Evolutionary conservation across 2,113 vertebrate species (phyloP).

Genomic region (Genyomyrus donnyi): DNA sequence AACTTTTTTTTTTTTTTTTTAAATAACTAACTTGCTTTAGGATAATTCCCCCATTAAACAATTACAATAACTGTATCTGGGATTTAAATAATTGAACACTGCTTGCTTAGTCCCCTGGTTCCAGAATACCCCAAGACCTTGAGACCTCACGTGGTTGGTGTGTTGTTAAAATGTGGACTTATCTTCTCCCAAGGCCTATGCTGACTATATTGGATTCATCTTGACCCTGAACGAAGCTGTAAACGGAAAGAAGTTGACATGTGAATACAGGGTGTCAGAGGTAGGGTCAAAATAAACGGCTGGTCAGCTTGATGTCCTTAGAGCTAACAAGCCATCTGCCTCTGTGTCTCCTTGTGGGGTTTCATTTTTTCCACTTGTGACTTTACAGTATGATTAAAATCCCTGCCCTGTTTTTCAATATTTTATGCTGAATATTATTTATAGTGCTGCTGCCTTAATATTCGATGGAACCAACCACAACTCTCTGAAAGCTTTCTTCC

Average conservation of each 20-base stretch:
- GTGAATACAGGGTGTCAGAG: conserved; percentile 83
- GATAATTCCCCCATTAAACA: neutral
- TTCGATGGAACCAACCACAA: neutral
- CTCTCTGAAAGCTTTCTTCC: neutral
- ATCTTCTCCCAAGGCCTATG: conserved; percentile 67
- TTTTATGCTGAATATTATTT: neutral
- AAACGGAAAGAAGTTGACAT: conserved; percentile 83
- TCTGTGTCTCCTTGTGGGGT: neutral
- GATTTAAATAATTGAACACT: neutral
- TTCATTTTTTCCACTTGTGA: neutral
- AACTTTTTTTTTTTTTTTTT: neutral
- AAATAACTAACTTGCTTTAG: neutral
- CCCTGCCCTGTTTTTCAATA: neutral
- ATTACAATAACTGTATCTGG: neutral
- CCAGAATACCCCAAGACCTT: neutral
- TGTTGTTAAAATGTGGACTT: neutral
- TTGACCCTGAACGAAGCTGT: conserved; percentile 85
- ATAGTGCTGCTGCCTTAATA: neutral
- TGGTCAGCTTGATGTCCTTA: neutral
- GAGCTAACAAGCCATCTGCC: neutral
- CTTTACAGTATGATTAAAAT: neutral
- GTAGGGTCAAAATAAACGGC: conserved; percentile 65
- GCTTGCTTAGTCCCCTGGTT: neutral
- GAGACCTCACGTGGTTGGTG: neutral
- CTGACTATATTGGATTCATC: conserved; percentile 92